Evolutionary conservation across 1,140 invertebrate genomes (phyloP).

Genomic region (Carposina sasakii): DNA sequence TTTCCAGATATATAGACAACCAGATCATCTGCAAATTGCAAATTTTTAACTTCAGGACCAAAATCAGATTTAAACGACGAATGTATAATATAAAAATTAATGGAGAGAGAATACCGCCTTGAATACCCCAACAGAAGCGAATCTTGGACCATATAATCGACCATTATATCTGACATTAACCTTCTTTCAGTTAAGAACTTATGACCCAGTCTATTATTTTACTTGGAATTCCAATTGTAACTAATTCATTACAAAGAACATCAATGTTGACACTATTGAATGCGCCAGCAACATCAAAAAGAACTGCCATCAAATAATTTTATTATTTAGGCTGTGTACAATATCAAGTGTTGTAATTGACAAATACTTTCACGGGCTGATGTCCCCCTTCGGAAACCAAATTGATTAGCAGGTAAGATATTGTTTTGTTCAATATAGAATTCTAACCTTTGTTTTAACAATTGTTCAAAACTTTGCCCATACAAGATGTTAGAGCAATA

Average conservation of each 20-base stretch:
- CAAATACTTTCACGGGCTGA: slow-evolving; percentile 12
- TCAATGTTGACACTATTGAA: slow-evolving; percentile 7
- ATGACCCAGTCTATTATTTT: not conserved
- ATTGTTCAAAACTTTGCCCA: slow-evolving; percentile 23
- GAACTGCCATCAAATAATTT: slow-evolving; percentile 1
- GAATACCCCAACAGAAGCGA: slow-evolving; percentile 18
- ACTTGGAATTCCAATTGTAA: not conserved
- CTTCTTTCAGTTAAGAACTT: not conserved
- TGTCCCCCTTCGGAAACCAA: slow-evolving; percentile 17
- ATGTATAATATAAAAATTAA: slow-evolving; percentile 26
- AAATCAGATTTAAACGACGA: slow-evolving; percentile 13
- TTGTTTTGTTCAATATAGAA: slow-evolving; percentile 20
- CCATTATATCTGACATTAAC: slow-evolving; percentile 11
- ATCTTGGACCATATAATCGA: slow-evolving; percentile 5
- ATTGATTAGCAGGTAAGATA: slow-evolving; percentile 22
- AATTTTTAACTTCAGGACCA: slow-evolving; percentile 16
- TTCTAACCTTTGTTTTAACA: slow-evolving; percentile 20
- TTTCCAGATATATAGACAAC: slow-evolving; percentile 11
- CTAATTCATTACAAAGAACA: not conserved
- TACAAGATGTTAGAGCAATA: slow-evolving; percentile 19
- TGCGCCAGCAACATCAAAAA: slow-evolving; percentile 9
- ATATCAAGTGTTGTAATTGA: slow-evolving; percentile 7
- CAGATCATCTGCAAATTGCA: slow-evolving; percentile 29
- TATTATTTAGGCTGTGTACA: not conserved
- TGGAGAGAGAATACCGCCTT: slow-evolving; percentile 20